Conservation (phyloP, 2,113 vertebrate genomes). For the Carassius carassius region DNA sequence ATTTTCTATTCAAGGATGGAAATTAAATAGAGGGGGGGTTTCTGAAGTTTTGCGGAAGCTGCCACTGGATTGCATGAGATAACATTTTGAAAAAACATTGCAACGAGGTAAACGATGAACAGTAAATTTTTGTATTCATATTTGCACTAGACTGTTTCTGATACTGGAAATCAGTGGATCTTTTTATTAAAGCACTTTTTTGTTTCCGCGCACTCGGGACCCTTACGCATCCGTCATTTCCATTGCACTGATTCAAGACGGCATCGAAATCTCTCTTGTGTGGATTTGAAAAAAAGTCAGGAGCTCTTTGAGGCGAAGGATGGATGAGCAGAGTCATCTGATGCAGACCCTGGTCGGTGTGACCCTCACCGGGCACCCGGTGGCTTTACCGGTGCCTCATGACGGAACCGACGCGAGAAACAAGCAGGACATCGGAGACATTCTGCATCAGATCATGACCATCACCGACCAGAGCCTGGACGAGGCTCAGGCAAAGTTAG, state of each 20-base stretch:
- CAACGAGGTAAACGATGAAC: background rate
- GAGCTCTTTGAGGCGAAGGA: too few relatives aligned
- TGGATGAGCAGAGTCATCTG: too few relatives aligned
- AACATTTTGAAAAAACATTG: background rate
- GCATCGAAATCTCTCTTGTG: constrained; percentile 30
- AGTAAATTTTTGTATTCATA: too few relatives aligned
- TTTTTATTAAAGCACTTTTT: constrained; percentile 33
- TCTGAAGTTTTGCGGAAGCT: constrained; percentile 26
- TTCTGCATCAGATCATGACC: constrained; percentile 92
- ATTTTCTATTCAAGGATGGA: background rate
- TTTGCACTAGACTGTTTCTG: background rate
- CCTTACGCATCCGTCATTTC: constrained; percentile 26
- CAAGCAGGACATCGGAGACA: constrained; percentile 91
- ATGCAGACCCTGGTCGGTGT: constrained; percentile 88
- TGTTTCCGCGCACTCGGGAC: background rate
- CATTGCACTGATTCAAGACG: constrained; percentile 72
- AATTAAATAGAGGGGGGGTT: background rate
- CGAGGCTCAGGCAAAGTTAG: constrained; percentile 89
- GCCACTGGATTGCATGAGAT: background rate
- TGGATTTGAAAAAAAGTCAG: background rate
- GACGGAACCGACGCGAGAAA: constrained; percentile 85
- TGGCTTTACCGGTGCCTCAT: constrained; percentile 80
- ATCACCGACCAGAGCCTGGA: constrained; percentile 93
- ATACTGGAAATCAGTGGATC: background rate
- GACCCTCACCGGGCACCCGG: constrained; percentile 83